Conservation (phyloP, 2,113 vertebrate genomes). For the Aldabrachelys gigantea region DNA sequence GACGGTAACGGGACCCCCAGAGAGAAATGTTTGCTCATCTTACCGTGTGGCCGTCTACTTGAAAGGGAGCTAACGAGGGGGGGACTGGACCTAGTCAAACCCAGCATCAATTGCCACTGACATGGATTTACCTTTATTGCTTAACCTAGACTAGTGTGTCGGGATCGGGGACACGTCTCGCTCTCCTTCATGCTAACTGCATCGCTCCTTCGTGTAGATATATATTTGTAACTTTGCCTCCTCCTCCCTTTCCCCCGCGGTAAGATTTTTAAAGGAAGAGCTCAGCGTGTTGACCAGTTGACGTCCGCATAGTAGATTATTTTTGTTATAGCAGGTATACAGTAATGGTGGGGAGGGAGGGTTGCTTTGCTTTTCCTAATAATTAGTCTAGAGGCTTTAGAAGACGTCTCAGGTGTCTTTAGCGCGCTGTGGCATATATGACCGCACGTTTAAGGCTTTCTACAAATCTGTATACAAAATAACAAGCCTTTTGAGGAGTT, state of each 20-base stretch:
- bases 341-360: not conserved
- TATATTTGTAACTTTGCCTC: not conserved
- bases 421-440: not conserved
- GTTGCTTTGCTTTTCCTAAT: constrained; percentile 43
- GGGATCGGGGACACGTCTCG: not conserved
- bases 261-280: not conserved
- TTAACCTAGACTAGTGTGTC: not conserved
- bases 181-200: not conserved
- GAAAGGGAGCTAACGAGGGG: not conserved
- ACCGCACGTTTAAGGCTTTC: not conserved
- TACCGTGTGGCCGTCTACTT: not conserved
- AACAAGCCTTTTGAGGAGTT: not conserved
- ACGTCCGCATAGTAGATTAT: not conserved
- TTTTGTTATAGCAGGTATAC: not conserved
- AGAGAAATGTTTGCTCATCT: not conserved
- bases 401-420: constrained; percentile 46
- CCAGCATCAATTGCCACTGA: not conserved
- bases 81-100: not conserved
- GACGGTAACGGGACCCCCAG: not conserved
- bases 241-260: not conserved
- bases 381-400: constrained; percentile 58
- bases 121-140: not conserved
- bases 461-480: not conserved
- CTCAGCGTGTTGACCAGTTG: not conserved
- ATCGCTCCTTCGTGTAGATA: not conserved